These are phyloP conservation scores for Zelleria hepariella DNA, from an alignment of 2,888 invertebrate species.

Conservation along the genomic window DNA sequence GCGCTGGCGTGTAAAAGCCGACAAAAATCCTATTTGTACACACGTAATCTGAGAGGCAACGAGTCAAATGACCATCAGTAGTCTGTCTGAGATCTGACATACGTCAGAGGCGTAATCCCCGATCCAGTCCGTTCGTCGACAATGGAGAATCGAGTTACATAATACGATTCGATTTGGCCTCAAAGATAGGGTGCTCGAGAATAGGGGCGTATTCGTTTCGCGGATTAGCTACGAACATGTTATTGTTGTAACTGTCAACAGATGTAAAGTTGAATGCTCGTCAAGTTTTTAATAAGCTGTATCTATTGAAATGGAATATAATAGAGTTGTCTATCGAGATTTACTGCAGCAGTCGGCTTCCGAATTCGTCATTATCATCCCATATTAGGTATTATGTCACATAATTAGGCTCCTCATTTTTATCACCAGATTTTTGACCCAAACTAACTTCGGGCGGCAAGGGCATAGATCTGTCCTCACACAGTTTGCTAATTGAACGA, in stretches of 20 bases:
- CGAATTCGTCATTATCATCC: too few species aligned
- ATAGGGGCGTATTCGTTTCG: neutral
- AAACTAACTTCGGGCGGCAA: too few species aligned
- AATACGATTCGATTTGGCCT: constrained; percentile 3
- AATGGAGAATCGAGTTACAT: constrained; percentile 3
- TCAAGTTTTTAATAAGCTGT: neutral
- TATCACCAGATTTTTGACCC: too few species aligned
- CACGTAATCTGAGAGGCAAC: constrained; percentile 8
- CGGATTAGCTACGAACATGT: neutral
- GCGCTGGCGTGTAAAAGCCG: neutral
- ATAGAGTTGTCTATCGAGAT: neutral
- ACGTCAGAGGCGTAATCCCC: constrained; percentile 1
- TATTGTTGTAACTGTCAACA: neutral
- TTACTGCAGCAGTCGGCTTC: too few species aligned
- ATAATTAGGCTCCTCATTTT: too few species aligned
- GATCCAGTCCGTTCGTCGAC: neutral
- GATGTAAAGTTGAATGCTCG: neutral
- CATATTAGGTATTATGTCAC: too few species aligned
- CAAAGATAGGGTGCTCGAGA: constrained; percentile 1
- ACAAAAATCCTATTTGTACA: neutral
- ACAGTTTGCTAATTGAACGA: too few species aligned
- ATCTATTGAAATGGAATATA: neutral
- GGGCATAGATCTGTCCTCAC: too few species aligned
- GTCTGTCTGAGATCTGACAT: constrained; percentile 1
- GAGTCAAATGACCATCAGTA: constrained; percentile 38